Base-by-base conservation (phyloP, 2,113 vertebrate genomes). In the Galbula dea region DNA sequence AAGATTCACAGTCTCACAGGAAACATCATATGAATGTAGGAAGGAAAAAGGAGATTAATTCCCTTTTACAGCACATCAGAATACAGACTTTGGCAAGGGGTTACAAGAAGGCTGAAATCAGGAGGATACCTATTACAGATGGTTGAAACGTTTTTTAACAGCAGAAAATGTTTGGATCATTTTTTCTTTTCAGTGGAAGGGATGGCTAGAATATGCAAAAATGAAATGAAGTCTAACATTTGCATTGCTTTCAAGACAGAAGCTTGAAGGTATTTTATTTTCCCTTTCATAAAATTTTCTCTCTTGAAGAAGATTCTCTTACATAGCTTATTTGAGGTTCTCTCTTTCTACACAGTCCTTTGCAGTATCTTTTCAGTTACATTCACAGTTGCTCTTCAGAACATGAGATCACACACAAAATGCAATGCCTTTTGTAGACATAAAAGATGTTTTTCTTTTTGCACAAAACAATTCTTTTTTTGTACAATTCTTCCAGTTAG, bases 391-490 rank as follows among this genome's bases (percentile, higher is more conserved):
- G 62, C 62, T 76, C 34, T 91, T 74, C 71, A 92, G 65, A 95
- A 92, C 71, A 77, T 36, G 69, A 65, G 86, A 89, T 88, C 80
- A 82, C 71, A 67, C 66, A 54, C 23, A 71, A 91, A 95, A 85
- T 37, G n/a, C 80, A 80, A 81, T 86, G 95, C 89, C 91, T 86
- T 94, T 93, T 88, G 72, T 86, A 91, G 88, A 88, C 78, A 75
- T 63, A 30, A 84, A 93, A 88, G 94, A 24, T 1, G 22, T 54
- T 86, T 65, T 27, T 90, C 16, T 65, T 78, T 93, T 84, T 88
- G 37, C 84, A 72, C 30, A 59, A 74, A 92, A 62, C 69, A 69
- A 81, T 80, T 87, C 30, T 74, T 71, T 86, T 77, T 77, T 86
- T 39, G 22, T 87, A 79, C 55, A 80, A 65, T 87, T 94, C 93